Percentiles rank a stretch among this genome's conserved stretches.
These are phyloP conservation scores for Lycophotia porphyrea DNA, from an alignment of 2,888 invertebrate species.

Conservation along the genomic window DNA sequence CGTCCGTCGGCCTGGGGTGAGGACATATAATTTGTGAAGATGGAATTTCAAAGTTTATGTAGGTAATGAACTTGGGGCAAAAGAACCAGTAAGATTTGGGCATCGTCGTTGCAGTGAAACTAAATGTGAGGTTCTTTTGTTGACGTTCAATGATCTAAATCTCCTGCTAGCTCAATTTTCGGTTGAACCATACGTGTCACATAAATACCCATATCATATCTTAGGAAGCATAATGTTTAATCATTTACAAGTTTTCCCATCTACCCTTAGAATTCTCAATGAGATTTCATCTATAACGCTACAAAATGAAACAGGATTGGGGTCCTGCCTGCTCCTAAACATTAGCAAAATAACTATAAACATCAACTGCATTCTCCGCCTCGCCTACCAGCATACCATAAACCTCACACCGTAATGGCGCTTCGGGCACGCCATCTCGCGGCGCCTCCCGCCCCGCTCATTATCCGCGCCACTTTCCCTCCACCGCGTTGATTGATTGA, in stretches of 20 bases:
- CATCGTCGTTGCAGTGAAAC: background rate
- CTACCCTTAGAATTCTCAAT: background rate
- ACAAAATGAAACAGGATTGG: background rate
- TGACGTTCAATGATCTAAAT: background rate
- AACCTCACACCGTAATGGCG: conserved; percentile 53
- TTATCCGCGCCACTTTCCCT: conserved; percentile 72
- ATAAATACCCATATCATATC: background rate
- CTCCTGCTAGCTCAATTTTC: background rate
- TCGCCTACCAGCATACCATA: conserved; percentile 17
- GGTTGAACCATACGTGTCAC: background rate
- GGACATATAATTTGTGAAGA: conserved; percentile 10
- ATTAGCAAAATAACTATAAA: conserved; percentile 10
- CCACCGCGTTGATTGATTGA: conserved; percentile 78
- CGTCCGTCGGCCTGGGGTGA: conserved; percentile 20
- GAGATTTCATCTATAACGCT: background rate
- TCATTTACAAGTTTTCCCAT: background rate
- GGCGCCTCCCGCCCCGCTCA: conserved; percentile 73
- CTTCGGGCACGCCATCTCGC: conserved; percentile 63
- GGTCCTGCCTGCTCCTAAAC: background rate
- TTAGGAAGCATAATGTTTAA: background rate
- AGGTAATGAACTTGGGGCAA: background rate
- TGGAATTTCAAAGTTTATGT: background rate
- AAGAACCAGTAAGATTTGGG: background rate
- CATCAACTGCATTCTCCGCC: conserved; percentile 26
- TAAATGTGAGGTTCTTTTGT: background rate